Conservation (phyloP, 2,797 vertebrate species). For the Periparus ater region DNA sequence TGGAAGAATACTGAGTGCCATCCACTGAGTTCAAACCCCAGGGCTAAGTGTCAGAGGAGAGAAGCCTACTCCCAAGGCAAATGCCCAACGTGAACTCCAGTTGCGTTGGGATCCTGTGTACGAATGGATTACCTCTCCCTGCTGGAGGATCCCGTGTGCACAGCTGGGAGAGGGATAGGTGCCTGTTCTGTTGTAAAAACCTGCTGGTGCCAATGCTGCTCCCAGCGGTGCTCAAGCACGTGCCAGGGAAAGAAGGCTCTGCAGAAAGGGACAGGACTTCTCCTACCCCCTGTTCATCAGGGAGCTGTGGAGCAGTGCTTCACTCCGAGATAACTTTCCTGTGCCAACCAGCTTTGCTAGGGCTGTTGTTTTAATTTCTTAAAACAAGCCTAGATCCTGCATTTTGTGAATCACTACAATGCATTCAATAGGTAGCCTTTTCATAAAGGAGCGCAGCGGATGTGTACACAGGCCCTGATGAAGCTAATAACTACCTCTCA, state of each 20-base stretch:
- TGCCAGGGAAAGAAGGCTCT: not conserved
- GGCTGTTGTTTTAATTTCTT: not conserved
- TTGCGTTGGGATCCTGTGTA: accelerated
- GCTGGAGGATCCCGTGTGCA: not conserved
- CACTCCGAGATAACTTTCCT: not conserved
- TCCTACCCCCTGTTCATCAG: not conserved
- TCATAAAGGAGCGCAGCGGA: slow-evolving; percentile 14
- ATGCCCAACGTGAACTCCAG: not conserved
- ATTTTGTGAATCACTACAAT: slow-evolving; percentile 25
- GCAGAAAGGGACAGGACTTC: not conserved
- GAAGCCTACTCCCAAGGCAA: not conserved
- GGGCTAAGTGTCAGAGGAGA: not conserved
- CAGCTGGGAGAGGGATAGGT: not conserved
- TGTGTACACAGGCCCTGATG: slow-evolving; percentile 46
- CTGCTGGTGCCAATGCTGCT: not conserved
- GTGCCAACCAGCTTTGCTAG: not conserved
- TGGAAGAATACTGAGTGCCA: not conserved
- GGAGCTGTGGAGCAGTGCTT: not conserved
- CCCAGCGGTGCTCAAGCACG: not conserved
- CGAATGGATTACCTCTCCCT: not conserved
- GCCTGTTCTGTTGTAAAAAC: not conserved
- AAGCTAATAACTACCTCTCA: slow-evolving; percentile 69
- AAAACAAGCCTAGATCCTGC: not conserved
- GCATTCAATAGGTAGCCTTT: slow-evolving; percentile 40
- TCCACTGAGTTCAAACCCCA: not conserved